Conservation (phyloP, 2,113 vertebrate genomes). For the Myocastor coypus region DNA sequence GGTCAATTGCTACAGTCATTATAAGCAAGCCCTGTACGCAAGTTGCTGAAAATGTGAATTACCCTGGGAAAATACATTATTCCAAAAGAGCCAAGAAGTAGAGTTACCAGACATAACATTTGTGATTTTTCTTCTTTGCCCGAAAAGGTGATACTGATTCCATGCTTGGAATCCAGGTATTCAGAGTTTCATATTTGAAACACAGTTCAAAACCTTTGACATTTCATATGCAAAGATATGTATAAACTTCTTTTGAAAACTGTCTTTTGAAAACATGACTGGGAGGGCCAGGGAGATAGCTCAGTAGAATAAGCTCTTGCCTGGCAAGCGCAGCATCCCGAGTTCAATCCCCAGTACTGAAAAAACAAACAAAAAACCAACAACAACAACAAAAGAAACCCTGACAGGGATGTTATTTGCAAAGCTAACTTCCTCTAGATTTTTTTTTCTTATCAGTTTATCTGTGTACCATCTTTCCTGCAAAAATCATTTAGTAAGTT, state of each 20-base stretch:
- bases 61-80: conserved; percentile 1
- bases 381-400: no score
- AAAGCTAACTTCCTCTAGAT: not conserved
- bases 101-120: not conserved
- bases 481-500: conserved; percentile 40
- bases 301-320: no score
- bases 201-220: not conserved
- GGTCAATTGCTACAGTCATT: not conserved
- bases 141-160: not conserved
- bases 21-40: not conserved
- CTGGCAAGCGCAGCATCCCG: no score
- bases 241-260: conserved; percentile 41
- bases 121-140: conserved; percentile 42
- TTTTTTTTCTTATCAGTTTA: not conserved
- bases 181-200: not conserved
- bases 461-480: not conserved
- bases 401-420: not conserved
- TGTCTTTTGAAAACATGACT: not conserved
- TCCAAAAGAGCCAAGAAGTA: conserved; percentile 8
- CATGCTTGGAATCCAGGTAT: not conserved
- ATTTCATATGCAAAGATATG: not conserved
- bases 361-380: no score
- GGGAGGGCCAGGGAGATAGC: no score
- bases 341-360: no score
- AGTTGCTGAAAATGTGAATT: not conserved